These are phyloP conservation scores for Lepisosteus osseus DNA, from an alignment of 2,113 vertebrate species.

Conservation along the genomic window DNA sequence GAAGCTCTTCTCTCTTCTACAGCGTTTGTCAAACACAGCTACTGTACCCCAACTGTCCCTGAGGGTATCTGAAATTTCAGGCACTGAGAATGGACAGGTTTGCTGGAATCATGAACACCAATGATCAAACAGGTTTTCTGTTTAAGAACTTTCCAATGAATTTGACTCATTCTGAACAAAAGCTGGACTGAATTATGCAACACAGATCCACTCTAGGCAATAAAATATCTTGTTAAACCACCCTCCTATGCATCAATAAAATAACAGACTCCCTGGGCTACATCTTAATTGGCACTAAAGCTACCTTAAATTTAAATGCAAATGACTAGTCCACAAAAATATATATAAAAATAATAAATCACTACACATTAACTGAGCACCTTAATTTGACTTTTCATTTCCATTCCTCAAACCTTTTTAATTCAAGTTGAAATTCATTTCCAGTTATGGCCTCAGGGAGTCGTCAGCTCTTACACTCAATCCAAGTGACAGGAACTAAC, in stretches of 20 bases:
- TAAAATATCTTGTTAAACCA: slow-evolving; percentile 36
- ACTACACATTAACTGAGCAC: slow-evolving; percentile 1
- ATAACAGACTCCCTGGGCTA: slow-evolving; percentile 46
- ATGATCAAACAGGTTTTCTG: slow-evolving; percentile 22
- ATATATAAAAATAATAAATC: slow-evolving; percentile 20
- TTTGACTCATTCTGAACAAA: slow-evolving; percentile 12
- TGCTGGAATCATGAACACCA: slow-evolving; percentile 24
- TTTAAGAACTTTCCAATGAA: slow-evolving; percentile 23
- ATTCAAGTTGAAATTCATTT: slow-evolving; percentile 22
- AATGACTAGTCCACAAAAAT: slow-evolving; percentile 35
- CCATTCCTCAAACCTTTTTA: slow-evolving; percentile 18
- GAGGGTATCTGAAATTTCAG: neutral
- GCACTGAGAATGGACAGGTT: slow-evolving; percentile 17
- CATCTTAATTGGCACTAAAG: slow-evolving; percentile 53
- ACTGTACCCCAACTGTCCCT: slow-evolving; percentile 1
- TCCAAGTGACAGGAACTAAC: slow-evolving; percentile 37
- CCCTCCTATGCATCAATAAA: slow-evolving; percentile 49
- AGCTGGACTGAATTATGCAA: slow-evolving; percentile 1
- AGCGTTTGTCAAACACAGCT: slow-evolving; percentile 2
- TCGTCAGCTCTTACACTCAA: slow-evolving; percentile 26
- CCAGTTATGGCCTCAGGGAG: slow-evolving; percentile 35
- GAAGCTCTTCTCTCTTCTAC: too few relatives aligned
- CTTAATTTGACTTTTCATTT: slow-evolving; percentile 21
- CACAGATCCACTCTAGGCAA: slow-evolving; percentile 22
- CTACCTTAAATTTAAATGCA: slow-evolving; percentile 51